Conservation (phyloP, 1,140 invertebrate genomes). For the Penaeus vannamei region DNA sequence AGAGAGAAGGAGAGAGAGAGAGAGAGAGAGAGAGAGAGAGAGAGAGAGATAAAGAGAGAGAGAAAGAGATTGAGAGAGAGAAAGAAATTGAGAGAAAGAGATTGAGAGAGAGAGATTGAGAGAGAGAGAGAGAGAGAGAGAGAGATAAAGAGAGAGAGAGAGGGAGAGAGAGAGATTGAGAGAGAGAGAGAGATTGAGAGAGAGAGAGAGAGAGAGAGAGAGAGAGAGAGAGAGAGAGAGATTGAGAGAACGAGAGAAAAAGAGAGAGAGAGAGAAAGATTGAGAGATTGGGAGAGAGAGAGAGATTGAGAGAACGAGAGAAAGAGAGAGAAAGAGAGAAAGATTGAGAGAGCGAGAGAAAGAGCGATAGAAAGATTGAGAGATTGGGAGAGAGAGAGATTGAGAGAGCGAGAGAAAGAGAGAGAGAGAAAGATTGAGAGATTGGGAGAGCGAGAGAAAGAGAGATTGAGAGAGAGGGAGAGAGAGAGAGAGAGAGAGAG, state of each 20-base stretch:
- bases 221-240: not conserved
- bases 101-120: not conserved
- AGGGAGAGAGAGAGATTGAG: constrained; percentile 14
- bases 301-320: constrained; percentile 4
- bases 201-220: not conserved
- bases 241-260: not conserved
- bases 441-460: not conserved
- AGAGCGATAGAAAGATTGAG: not conserved
- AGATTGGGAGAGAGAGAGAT: not conserved
- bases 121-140: not conserved
- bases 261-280: not conserved
- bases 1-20: not conserved
- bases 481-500: not conserved
- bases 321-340: not conserved
- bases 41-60: not conserved
- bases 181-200: not conserved
- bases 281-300: not conserved
- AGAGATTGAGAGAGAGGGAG: not conserved
- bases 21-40: not conserved
- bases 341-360: not conserved
- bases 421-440: constrained; percentile 5
- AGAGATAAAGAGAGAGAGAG: not conserved
- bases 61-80: not conserved
- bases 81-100: too few species aligned
- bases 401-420: not conserved